Evolutionary conservation across 2,888 invertebrate genomes (phyloP), one percentile per base, ranked within the genome.

Genomic region (Lysandra bellargus): DNA sequence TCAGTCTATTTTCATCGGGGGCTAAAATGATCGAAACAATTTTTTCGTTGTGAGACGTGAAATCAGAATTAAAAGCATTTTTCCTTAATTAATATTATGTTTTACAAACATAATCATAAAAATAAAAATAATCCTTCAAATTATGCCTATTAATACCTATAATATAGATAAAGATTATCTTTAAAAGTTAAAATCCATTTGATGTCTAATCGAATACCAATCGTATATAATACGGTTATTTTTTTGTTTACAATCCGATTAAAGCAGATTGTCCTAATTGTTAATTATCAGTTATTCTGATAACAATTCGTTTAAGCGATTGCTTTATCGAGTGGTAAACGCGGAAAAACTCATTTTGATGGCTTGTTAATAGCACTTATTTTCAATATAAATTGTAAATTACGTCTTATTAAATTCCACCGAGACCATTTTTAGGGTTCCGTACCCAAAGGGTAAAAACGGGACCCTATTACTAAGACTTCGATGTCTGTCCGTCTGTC

Each of bases 251-350:
- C 74, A 44, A 74, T 37, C 40, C n/a, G 75, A 81, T 79, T 73
- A 23, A 23, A 78, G 72, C 79, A 69, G 81, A 79, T 81, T 82
- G 83, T 82, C 83, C 84, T 80, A 83, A 82, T 84, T 83, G 81
- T 82, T 81, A 83, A 80, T 80, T 80, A 81, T 80, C 81, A 81
- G 80, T 81, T 83, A 83, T 83, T 82, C 81, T 30, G 64, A 64
- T 64, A 64, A 64, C 30, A 30, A 23, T 64, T 30, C 4, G 30
- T 23, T 49, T 12, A 78, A 80, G 79, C 78, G 75, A 83, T 82
- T 75, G 73, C 53, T 53, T 82, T 84, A 83, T 64, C 64, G 30
- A 23, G 64, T 69, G 69, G 33, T 33, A 5, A 69, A 69, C 5
- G 69, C 69, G 69, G 69, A 69, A 69, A 69, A 69, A 33, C 33